Conservation (phyloP, 2,888 invertebrate genomes). For the Lasius fuliginosus region DNA sequence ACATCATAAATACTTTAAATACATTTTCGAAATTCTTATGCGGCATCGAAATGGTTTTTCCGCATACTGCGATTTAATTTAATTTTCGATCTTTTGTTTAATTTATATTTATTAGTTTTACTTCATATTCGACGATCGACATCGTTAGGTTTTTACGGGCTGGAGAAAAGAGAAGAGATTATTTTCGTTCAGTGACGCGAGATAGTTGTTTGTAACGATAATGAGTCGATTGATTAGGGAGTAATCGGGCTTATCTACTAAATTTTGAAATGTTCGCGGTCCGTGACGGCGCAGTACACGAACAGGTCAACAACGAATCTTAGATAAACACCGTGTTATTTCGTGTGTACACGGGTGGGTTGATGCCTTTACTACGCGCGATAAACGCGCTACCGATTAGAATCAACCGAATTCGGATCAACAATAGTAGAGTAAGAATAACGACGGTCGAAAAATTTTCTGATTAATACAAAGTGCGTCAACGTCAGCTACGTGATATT, state of each 20-base stretch:
- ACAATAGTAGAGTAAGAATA: conserved; percentile 9
- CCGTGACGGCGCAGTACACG: not conserved
- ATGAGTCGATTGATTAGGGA: not conserved
- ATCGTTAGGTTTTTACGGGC: not conserved
- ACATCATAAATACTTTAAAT: not conserved
- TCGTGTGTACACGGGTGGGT: not conserved
- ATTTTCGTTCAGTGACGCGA: not conserved
- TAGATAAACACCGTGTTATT: conserved; percentile 10
- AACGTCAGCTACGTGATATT: not conserved
- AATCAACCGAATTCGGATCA: no score
- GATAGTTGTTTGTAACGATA: not conserved
- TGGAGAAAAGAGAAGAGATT: not conserved
- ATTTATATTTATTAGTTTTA: not conserved
- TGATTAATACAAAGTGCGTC: no score
- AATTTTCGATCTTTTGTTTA: not conserved
- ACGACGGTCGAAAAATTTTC: not conserved
- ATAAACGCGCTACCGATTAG: not conserved
- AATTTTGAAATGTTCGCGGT: not conserved
- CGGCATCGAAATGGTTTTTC: not conserved
- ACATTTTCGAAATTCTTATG: not conserved
- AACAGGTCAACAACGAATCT: conserved; percentile 4
- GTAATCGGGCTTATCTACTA: conserved; percentile 5
- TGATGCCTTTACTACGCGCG: not conserved
- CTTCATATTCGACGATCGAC: not conserved
- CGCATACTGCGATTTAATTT: not conserved